Percentiles rank a stretch among this genome's conserved stretches.
Evolutionary conservation across 2,113 vertebrate species (phyloP).

Genomic region (Delphinapterus leucas): DNA sequence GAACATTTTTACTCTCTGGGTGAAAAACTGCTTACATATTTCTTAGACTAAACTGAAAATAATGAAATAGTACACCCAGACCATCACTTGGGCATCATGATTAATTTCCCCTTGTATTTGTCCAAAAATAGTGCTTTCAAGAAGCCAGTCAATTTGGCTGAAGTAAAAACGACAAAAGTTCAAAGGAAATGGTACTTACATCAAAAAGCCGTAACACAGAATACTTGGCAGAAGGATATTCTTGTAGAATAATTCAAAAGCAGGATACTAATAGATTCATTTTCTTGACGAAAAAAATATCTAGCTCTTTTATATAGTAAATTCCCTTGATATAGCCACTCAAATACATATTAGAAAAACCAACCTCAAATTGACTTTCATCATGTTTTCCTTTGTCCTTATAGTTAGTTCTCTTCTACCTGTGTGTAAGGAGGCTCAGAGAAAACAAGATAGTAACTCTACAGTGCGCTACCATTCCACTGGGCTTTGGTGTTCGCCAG

Average conservation of each 20-base stretch:
- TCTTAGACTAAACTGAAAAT: conserved; percentile 56
- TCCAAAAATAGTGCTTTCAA: conserved; percentile 68
- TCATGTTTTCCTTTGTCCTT: conserved; percentile 3
- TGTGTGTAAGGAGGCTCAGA: background rate
- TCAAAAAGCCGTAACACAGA: conserved; percentile 24
- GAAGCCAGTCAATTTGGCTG: conserved; percentile 43
- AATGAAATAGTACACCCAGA: conserved; percentile 41
- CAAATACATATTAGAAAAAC: background rate
- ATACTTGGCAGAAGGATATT: conserved; percentile 42
- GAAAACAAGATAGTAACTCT: background rate
- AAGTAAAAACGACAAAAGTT: conserved; percentile 45
- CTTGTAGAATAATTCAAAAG: conserved; percentile 37
- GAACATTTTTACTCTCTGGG: conserved; percentile 44
- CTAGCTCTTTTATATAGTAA: background rate
- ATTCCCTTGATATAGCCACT: background rate
- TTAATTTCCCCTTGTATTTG: conserved; percentile 59
- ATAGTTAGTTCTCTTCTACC: background rate
- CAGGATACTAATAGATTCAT: background rate
- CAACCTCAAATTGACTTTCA: background rate
- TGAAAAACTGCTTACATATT: conserved; percentile 57
- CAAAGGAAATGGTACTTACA: conserved; percentile 41
- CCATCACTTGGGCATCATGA: conserved; percentile 41
- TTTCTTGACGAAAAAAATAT: background rate
- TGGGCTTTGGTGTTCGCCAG: background rate
- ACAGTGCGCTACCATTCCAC: background rate